Evolutionary conservation across 2,113 vertebrate genomes (phyloP).

Genomic region (Turdus rufiventris): DNA sequence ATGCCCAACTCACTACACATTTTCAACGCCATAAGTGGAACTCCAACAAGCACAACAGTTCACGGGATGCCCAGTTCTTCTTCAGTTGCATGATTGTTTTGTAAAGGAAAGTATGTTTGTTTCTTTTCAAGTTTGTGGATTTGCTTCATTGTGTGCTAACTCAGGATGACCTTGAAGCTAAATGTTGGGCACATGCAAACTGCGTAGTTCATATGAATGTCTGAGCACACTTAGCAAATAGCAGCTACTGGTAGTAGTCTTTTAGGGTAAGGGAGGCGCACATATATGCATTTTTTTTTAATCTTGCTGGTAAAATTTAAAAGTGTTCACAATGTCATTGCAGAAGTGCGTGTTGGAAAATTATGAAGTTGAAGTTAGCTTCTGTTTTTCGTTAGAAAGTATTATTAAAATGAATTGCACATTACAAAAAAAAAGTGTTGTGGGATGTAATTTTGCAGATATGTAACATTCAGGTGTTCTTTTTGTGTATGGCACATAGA

Average conservation of each 20-base stretch:
- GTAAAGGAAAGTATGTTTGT: neutral
- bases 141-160: conserved; percentile 63
- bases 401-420: conserved; percentile 63
- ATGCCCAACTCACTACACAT: conserved; percentile 93
- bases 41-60: conserved; percentile 89
- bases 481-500: conserved; percentile 71
- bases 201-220: neutral
- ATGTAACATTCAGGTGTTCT: conserved; percentile 65
- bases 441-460: conserved; percentile 69
- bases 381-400: conserved; percentile 61
- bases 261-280: conserved; percentile 45
- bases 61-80: conserved; percentile 93
- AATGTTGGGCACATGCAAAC: conserved; percentile 43
- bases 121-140: conserved; percentile 2
- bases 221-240: conserved; percentile 47
- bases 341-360: conserved; percentile 41
- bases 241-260: conserved; percentile 33
- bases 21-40: conserved; percentile 98
- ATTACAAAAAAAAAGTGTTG: conserved; percentile 48
- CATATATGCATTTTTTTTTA: conserved; percentile 48
- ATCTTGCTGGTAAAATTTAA: conserved; percentile 62
- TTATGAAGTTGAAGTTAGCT: conserved; percentile 37
- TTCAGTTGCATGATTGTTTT: conserved; percentile 85
- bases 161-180: conserved; percentile 74
- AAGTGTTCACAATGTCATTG: conserved; percentile 58